These are phyloP conservation scores for Leptogaster cylindrica DNA, from an alignment of 2,888 invertebrate genomes.

Conservation along the genomic window DNA sequence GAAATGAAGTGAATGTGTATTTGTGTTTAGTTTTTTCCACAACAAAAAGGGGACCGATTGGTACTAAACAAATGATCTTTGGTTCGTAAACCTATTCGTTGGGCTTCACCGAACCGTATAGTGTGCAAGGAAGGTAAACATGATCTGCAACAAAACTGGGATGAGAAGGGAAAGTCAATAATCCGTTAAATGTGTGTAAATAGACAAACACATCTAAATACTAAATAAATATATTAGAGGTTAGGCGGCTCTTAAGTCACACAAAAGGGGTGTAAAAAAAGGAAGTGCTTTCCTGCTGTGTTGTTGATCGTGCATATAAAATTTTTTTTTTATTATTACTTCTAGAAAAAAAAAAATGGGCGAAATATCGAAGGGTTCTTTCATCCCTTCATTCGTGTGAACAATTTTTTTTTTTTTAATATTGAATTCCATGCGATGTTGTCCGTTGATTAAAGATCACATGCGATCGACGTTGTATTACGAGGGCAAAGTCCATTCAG, in stretches of 20 bases:
- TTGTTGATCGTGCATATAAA: too few relatives aligned
- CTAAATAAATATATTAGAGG: constrained; percentile 5
- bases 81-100: not conserved
- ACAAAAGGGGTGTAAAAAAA: too few relatives aligned
- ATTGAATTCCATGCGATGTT: too few relatives aligned
- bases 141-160: not conserved
- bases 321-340: too few relatives aligned
- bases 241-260: too few relatives aligned
- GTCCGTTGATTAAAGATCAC: too few relatives aligned
- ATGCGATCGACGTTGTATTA: not conserved
- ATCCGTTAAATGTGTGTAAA: constrained; percentile 46
- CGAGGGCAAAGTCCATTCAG: constrained; percentile 29
- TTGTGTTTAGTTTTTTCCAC: too few relatives aligned
- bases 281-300: too few relatives aligned
- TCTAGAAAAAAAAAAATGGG: too few relatives aligned
- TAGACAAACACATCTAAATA: constrained; percentile 38
- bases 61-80: constrained; percentile 8
- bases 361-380: too few relatives aligned
- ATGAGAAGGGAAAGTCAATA: constrained; percentile 36
- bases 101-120: not conserved
- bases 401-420: too few relatives aligned
- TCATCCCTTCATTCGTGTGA: too few relatives aligned
- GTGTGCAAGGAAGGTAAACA: not conserved
- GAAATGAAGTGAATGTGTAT: not conserved
- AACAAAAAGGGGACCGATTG: constrained; percentile 16